These are phyloP conservation scores for Acanthaster planci DNA, from an alignment of 35 echinoderm and acorn worm genomes.

Conservation along the genomic window DNA sequence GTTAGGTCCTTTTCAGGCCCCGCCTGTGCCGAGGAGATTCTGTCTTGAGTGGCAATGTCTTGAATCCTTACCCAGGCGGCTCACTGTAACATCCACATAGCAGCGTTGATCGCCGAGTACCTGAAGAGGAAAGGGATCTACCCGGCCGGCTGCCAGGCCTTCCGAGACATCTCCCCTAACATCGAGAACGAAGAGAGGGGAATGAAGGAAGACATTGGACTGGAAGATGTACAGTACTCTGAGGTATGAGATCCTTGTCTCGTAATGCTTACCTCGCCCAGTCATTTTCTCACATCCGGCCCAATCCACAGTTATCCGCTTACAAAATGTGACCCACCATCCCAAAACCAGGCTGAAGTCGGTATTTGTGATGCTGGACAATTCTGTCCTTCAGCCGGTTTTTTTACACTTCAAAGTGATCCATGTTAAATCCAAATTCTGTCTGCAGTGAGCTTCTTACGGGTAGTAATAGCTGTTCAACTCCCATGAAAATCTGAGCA, in stretches of 20 bases:
- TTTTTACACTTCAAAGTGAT: no score
- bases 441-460: no score
- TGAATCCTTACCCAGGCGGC: constrained; percentile 66
- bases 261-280: background rate
- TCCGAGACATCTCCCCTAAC: constrained; percentile 84
- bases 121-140: constrained; percentile 79
- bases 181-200: constrained; percentile 88
- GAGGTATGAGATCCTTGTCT: constrained; percentile 60
- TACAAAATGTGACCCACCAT: no score
- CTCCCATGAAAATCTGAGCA: no score
- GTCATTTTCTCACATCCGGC: no score
- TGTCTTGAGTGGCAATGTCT: background rate
- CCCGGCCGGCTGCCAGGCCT: constrained; percentile 69
- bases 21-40: background rate
- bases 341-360: no score
- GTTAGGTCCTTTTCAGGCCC: no score
- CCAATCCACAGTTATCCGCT: no score
- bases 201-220: constrained; percentile 85
- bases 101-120: constrained; percentile 91
- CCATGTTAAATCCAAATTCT: no score
- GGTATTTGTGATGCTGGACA: no score
- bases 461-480: no score
- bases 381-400: no score
- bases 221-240: constrained; percentile 96
- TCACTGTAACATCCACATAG: constrained; percentile 95